Evolutionary conservation across 2,888 invertebrate genomes (phyloP).

Genomic region (Pseudoips prasinana): DNA sequence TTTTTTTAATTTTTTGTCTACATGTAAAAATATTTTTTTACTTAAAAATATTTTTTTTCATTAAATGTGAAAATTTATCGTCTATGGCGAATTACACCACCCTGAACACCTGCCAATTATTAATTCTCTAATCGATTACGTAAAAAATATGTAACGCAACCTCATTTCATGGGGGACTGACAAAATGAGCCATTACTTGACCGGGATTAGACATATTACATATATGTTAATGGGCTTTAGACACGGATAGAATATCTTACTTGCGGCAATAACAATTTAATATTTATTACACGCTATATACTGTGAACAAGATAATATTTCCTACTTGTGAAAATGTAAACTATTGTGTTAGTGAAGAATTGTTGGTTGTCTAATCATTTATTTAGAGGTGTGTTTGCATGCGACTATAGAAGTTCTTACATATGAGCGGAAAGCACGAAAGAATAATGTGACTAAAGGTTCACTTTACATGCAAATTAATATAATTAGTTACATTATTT

Average conservation of each 20-base stretch:
- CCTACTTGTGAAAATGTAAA: constrained; percentile 19
- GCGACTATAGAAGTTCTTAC: too few species aligned
- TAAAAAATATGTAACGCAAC: constrained; percentile 19
- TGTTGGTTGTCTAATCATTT: constrained; percentile 6
- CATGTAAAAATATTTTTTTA: too few species aligned
- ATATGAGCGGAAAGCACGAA: too few species aligned
- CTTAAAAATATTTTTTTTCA: too few species aligned
- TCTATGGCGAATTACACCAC: too few species aligned
- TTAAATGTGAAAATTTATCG: too few species aligned
- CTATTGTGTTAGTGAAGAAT: constrained; percentile 10
- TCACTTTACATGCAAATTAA: too few species aligned
- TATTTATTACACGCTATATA: constrained; percentile 30
- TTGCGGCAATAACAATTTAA: constrained; percentile 23
- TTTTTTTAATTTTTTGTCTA: too few species aligned
- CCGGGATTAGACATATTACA: constrained; percentile 18
- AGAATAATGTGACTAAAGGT: too few species aligned
- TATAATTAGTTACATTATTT: too few species aligned
- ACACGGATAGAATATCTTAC: constrained; percentile 22
- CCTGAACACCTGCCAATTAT: too few species aligned
- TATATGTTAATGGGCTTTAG: constrained; percentile 24
- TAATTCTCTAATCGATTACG: constrained; percentile 10
- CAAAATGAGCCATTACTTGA: constrained; percentile 41
- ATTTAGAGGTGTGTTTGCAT: too few species aligned
- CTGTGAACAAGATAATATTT: constrained; percentile 17
- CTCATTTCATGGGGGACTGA: constrained; percentile 31